Evolutionary conservation across 2,888 invertebrate species (phyloP), one percentile per base, ranked within the genome.

Genomic region (Latrodectus elegans): DNA sequence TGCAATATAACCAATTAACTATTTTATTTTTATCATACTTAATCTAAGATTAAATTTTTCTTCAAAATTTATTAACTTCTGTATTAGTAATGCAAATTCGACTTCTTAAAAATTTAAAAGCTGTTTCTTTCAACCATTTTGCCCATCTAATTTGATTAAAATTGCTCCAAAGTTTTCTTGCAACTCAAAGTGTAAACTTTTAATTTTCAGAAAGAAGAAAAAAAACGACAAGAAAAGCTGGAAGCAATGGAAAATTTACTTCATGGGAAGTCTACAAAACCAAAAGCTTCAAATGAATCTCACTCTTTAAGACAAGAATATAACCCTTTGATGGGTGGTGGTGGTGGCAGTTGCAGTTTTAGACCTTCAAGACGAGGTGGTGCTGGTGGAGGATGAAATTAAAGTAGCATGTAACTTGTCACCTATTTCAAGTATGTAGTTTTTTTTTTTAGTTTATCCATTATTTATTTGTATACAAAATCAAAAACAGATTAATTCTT

Each of bases 301-400:
- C 64, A 65, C 8, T 71, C 38, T 65, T 38, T 81, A 12, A 72
- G 77, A 15, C 70, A 53, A 51, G 75, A 72, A 10, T 89, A 85
- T 65, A 86, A 85, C 67, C 89, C 89, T 17, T 65, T 89, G 26
- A 89, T 68, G 65, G 89, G 89, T 14, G 51, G 77, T 14, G 85
- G 85, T 49, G 67, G 82, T 22, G 68, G 81, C 0, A 60, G 67
- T 60, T 84, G 64, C 15, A 17, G 78, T 64, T 78, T 70, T 22
- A 60, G 84, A 38, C 85, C 81, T 6, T 22, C 88, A 17, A 22
- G 85, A 26, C 55, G 85, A 14, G 64, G 71, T 49, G 81, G 79
- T 8, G n/a, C 72, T 22, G 79, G 84, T 22, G 88, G 88, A 17
- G 88, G 88, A 85, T 89, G 89, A 89, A 78, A 85, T 82, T 89